Conservation (phyloP, 2,113 vertebrate species). For the Gadus chalcogrammus region DNA sequence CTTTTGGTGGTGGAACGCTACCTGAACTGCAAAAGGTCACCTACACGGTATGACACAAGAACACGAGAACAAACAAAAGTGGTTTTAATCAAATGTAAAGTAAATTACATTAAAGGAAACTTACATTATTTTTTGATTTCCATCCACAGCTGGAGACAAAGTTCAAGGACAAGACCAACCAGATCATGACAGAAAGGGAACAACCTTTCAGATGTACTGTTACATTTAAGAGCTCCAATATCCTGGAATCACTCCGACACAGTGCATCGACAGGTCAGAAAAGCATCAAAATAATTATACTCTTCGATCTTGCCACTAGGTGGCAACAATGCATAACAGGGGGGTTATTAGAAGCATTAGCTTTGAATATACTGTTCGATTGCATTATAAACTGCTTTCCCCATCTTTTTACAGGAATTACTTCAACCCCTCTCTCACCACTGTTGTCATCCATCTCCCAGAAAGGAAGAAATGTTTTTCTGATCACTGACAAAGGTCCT, state of each 20-base stretch:
- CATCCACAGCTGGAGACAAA: slow-evolving; percentile 83
- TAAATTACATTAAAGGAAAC: too few species aligned
- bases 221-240: slow-evolving; percentile 85
- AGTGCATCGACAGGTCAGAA: slow-evolving; percentile 81
- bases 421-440: slow-evolving; percentile 83
- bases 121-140: neutral
- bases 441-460: slow-evolving; percentile 86
- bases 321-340: neutral
- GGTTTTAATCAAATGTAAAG: neutral
- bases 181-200: slow-evolving; percentile 63
- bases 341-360: neutral
- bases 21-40: slow-evolving; percentile 85
- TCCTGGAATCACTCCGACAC: slow-evolving; percentile 85
- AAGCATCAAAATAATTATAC: neutral
- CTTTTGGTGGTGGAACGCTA: slow-evolving; percentile 76
- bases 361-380: neutral
- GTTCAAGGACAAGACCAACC: slow-evolving; percentile 73
- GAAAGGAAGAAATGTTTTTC: slow-evolving; percentile 88
- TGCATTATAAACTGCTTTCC: neutral
- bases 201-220: slow-evolving; percentile 84
- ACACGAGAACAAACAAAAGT: neutral
- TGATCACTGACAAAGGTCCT: slow-evolving; percentile 80
- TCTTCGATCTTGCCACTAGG: neutral
- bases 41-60: slow-evolving; percentile 72
- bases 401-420: slow-evolving; percentile 74